phyloP scores from a whole-genome alignment of 2,113 vertebrate genomes.

The Jaculus jaculus region DNA sequence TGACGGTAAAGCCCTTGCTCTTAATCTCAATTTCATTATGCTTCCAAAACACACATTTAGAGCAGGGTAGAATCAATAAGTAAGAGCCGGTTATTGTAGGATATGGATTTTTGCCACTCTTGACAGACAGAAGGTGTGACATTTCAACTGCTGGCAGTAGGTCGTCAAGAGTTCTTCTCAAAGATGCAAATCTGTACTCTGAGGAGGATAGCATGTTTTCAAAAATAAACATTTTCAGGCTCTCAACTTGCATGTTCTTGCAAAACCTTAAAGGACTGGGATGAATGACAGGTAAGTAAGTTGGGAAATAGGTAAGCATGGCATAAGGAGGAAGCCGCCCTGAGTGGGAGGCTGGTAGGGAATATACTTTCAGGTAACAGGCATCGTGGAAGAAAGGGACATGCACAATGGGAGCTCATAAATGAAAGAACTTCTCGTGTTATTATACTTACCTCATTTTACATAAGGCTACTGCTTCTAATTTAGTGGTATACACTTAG shows the following conservation, averaged over 20 bases:
- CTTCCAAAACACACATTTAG: constrained; percentile 66
- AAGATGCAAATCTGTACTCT: constrained; percentile 63
- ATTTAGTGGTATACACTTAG: neutral
- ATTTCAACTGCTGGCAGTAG: constrained; percentile 71
- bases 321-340: neutral
- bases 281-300: neutral
- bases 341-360: neutral
- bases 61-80: constrained; percentile 64
- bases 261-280: constrained; percentile 45
- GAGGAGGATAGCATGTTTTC: constrained; percentile 46
- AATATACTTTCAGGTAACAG: neutral
- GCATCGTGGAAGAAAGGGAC: neutral
- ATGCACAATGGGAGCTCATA: neutral
- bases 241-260: constrained; percentile 36
- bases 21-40: constrained; percentile 62
- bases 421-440: neutral
- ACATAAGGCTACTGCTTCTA: neutral
- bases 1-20: constrained; percentile 44
- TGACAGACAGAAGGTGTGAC: constrained; percentile 73
- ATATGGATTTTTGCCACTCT: constrained; percentile 73
- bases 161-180: constrained; percentile 64
- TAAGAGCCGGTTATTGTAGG: constrained; percentile 63
- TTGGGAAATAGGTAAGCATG: neutral
- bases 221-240: constrained; percentile 55
- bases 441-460: neutral